A percentile compares a stretch with the other conserved stretches of the same genome.
These are phyloP conservation scores for Stenopsyche tienmushanensis DNA, from an alignment of 1,140 invertebrate genomes.

Conservation along the genomic window DNA sequence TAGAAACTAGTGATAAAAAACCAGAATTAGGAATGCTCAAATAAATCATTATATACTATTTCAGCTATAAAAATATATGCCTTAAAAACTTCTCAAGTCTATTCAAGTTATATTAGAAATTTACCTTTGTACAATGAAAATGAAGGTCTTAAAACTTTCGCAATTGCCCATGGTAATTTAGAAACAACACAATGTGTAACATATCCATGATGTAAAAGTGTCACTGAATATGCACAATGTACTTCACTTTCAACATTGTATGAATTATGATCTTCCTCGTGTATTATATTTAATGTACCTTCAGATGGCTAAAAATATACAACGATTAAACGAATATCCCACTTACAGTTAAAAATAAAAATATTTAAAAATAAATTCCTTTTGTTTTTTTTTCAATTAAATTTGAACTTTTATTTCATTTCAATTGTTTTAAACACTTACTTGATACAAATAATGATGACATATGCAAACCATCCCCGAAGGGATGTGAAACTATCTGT, in stretches of 20 bases:
- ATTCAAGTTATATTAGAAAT: background rate
- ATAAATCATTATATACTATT: conserved; percentile 1
- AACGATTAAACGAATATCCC: no score
- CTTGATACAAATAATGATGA: conserved; percentile 82
- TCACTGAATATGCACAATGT: conserved; percentile 81
- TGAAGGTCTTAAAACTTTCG: conserved; percentile 70
- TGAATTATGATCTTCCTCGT: background rate
- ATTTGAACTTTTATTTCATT: background rate
- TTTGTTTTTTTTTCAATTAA: no score
- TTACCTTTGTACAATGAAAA: conserved; percentile 69
- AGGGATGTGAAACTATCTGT: conserved; percentile 70
- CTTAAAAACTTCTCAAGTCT: background rate
- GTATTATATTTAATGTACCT: background rate
- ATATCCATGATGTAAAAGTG: conserved; percentile 76
- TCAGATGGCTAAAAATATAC: no score
- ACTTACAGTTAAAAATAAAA: no score
- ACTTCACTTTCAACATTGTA: conserved; percentile 58
- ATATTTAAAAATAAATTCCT: no score
- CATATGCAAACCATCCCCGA: conserved; percentile 76
- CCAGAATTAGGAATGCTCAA: background rate
- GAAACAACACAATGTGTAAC: conserved; percentile 80
- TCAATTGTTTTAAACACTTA: no score
- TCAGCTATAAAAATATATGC: background rate
- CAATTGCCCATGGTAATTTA: conserved; percentile 72
- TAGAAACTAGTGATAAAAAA: no score